Evolutionary conservation across 2,888 invertebrate species (phyloP).

Genomic region (Thumatha senex): DNA sequence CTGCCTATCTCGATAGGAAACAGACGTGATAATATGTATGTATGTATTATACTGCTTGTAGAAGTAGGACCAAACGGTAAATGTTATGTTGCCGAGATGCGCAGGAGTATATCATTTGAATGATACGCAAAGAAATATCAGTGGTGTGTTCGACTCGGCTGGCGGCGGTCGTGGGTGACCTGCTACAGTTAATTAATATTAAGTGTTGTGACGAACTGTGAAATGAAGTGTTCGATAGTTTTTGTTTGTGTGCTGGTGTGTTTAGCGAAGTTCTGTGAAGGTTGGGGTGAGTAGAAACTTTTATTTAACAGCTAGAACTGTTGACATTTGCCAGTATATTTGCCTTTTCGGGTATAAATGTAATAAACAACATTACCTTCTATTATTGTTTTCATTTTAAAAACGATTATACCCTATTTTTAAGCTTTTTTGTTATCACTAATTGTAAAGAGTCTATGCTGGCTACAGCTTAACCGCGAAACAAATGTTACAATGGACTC

Average conservation of each 20-base stretch:
- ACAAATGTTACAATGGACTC: no score
- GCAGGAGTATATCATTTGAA: conserved; percentile 56
- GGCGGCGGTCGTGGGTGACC: conserved; percentile 47
- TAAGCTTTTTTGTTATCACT: no score
- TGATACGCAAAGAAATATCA: conserved; percentile 52
- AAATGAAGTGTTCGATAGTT: conserved; percentile 69
- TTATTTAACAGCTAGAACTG: no score
- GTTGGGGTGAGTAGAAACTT: conserved; percentile 56
- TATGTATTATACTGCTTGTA: conserved; percentile 22
- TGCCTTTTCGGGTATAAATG: not conserved
- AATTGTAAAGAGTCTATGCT: no score
- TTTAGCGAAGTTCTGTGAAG: conserved; percentile 53
- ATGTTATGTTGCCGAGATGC: conserved; percentile 47
- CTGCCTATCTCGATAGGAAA: no score
- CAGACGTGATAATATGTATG: no score
- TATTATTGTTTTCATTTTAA: no score
- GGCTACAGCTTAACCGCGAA: no score
- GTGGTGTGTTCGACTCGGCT: conserved; percentile 55
- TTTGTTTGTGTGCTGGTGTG: conserved; percentile 56
- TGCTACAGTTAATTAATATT: conserved; percentile 37
- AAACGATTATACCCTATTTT: no score
- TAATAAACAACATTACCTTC: no score
- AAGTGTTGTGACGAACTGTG: conserved; percentile 66
- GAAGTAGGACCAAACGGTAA: conserved; percentile 41
- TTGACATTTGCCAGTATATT: not conserved